Conservation (phyloP, 1,140 invertebrate genomes). For the Rhyzopertha dominica region DNA sequence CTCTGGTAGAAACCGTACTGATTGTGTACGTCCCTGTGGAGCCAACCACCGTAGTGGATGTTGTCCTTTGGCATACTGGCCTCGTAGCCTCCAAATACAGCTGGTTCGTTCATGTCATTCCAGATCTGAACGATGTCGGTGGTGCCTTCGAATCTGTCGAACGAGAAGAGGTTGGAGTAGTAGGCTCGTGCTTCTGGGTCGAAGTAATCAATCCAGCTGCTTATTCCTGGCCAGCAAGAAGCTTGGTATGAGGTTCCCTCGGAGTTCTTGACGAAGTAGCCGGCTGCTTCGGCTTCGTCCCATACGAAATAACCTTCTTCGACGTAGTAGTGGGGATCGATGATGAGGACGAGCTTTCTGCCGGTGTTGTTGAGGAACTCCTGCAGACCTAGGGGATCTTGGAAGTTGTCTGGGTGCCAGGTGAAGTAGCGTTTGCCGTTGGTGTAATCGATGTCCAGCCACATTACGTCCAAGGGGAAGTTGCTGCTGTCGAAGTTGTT, state of each 20-base stretch:
- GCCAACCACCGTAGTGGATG: conserved; percentile 67
- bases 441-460: conserved; percentile 75
- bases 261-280: conserved; percentile 57
- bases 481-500: conserved; percentile 58
- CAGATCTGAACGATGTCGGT: conserved; percentile 59
- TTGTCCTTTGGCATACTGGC: conserved; percentile 54
- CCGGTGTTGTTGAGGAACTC: conserved; percentile 57
- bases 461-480: conserved; percentile 69
- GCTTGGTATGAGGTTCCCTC: conserved; percentile 59
- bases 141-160: conserved; percentile 54
- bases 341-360: conserved; percentile 63
- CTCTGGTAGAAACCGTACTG: conserved; percentile 75
- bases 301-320: conserved; percentile 57
- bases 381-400: conserved; percentile 59
- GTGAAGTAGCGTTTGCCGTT: conserved; percentile 69
- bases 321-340: conserved; percentile 70
- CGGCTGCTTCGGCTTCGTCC: conserved; percentile 52
- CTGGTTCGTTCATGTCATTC: conserved; percentile 81
- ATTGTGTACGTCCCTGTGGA: conserved; percentile 92
- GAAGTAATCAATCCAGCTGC: conserved; percentile 64
- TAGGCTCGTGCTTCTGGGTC: conserved; percentile 60
- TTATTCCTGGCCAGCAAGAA: conserved; percentile 64
- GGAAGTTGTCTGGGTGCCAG: conserved; percentile 62
- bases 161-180: conserved; percentile 56
- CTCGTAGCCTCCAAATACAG: conserved; percentile 69